Base-by-base conservation (phyloP, 2,113 vertebrate genomes). In the Megaceryle torquata region DNA sequence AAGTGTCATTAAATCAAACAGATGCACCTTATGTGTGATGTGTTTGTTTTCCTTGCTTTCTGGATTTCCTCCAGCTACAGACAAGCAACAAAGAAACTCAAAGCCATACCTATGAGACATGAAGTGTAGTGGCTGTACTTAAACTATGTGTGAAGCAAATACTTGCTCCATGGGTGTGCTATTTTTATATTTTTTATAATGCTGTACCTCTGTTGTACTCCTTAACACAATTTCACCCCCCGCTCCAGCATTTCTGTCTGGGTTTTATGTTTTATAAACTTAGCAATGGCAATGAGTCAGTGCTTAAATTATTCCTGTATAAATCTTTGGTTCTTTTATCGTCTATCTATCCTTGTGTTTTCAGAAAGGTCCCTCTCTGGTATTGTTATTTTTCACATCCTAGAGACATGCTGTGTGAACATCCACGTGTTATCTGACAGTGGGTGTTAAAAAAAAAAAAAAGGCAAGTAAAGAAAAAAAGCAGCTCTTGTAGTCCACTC, bases 41-140 rank as follows among this genome's bases (percentile, higher is more conserved):
- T 86, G 84, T 96, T 97, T 95, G 80, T 76, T 96, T 96, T 81
- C 53, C 31, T 63, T 64, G 50, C 57, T 86, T 71, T 72, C 61
- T 97, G 92, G 89, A 57, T 72, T 85, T 95, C 63, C 25, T 75
- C 81, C 78, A 92, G 14, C 51, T 84, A 13, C 61, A 88, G 86
- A 82, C 54, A 82, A 87, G 77, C 51, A 29, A 39, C 65, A 90
- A 81, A 89, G 87, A 22, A 48, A 46, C 44, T 91, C n/a, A 65
- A 29, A 90, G 69, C 74, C 11, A 2, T 39, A 65, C 43, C 54
- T 35, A 13, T 17, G 56, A 67, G 84, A 87, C 0, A 0, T 51
- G 35, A 83, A 61, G 51, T 1, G 5, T 46, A 60, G 39, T 63
- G 54, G 41, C 54, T 94, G 72, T 37, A 43, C 70, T 82, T 70